These are phyloP conservation scores for Chironomus riparius DNA, from an alignment of 2,888 invertebrate genomes.

Conservation along the genomic window DNA sequence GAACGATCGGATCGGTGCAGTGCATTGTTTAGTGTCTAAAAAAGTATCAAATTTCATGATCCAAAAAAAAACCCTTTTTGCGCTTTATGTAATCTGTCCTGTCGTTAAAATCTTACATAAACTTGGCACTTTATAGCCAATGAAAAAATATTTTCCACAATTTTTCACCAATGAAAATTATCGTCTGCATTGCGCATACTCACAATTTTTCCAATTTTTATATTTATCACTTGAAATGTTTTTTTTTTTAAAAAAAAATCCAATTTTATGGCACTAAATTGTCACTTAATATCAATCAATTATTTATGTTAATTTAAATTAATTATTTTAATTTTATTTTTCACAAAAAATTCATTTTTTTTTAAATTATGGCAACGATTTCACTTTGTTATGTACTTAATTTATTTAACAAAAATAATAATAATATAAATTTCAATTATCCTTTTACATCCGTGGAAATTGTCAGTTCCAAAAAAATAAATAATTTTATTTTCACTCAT, in stretches of 20 bases:
- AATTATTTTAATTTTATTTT: not conserved
- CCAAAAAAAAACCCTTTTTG: not conserved
- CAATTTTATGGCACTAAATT: slow-evolving; percentile 16
- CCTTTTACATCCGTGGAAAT: not conserved
- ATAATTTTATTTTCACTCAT: slow-evolving; percentile 4
- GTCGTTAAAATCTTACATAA: slow-evolving; percentile 15
- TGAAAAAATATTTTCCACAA: slow-evolving; percentile 8
- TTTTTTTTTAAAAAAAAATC: not conserved
- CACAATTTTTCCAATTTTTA: not conserved
- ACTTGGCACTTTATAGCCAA: not conserved
- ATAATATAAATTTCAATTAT: slow-evolving; percentile 2
- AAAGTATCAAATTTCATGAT: slow-evolving; percentile 2
- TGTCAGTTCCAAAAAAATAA: not conserved
- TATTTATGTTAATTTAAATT: not conserved
- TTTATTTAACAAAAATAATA: not conserved
- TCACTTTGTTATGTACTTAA: not conserved
- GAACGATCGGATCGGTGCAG: too few species aligned
- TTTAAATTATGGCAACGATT: not conserved
- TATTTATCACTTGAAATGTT: not conserved
- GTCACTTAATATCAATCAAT: not conserved
- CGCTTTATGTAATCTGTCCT: not conserved
- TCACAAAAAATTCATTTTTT: not conserved
- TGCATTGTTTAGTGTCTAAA: not conserved
- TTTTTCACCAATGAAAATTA: slow-evolving; percentile 4
- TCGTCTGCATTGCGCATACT: not conserved